Evolutionary conservation across 53 echinoderm and acorn worm species (phyloP).

Genomic region (Holothuria scabra): DNA sequence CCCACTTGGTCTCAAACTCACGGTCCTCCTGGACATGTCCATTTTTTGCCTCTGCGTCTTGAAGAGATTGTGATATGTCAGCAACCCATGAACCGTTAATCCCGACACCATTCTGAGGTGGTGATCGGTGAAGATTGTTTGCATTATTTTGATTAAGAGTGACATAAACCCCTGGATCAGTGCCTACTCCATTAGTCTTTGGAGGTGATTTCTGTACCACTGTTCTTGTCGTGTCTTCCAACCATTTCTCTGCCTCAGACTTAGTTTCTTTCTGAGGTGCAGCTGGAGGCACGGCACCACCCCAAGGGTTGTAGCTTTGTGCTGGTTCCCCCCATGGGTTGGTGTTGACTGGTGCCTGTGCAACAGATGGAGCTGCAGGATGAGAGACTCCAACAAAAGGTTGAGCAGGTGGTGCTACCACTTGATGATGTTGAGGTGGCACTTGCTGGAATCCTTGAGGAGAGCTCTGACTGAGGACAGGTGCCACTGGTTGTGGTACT

Average conservation of each 20-base stretch:
- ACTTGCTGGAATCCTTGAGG: too few species aligned
- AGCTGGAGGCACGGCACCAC: conserved; percentile 22
- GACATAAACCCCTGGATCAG: conserved; percentile 37
- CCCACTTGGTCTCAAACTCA: conserved; percentile 77
- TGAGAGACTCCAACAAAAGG: conserved; percentile 50
- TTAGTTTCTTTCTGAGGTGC: conserved; percentile 29
- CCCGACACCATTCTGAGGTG: conserved; percentile 56
- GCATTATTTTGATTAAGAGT: conserved; percentile 70
- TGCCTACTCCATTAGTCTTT: conserved; percentile 42
- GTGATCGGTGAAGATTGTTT: conserved; percentile 41
- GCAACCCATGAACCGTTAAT: conserved; percentile 82
- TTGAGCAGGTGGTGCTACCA: neutral
- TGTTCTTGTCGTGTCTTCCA: conserved; percentile 65
- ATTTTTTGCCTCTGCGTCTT: conserved; percentile 47
- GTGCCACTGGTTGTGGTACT: conserved; percentile 3
- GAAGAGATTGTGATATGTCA: conserved; percentile 90
- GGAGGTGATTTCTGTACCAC: conserved; percentile 32
- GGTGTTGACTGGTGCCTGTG: conserved; percentile 57
- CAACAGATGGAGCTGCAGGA: conserved; percentile 42
- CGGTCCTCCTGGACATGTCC: conserved; percentile 4
- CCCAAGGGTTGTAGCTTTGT: conserved; percentile 28
- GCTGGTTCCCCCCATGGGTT: neutral
- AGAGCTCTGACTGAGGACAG: too few species aligned
- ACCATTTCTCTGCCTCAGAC: conserved; percentile 76
- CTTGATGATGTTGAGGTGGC: neutral